Evolutionary conservation across 2,888 invertebrate genomes (phyloP).

Genomic region (Hirtodrosophila trivittata): DNA sequence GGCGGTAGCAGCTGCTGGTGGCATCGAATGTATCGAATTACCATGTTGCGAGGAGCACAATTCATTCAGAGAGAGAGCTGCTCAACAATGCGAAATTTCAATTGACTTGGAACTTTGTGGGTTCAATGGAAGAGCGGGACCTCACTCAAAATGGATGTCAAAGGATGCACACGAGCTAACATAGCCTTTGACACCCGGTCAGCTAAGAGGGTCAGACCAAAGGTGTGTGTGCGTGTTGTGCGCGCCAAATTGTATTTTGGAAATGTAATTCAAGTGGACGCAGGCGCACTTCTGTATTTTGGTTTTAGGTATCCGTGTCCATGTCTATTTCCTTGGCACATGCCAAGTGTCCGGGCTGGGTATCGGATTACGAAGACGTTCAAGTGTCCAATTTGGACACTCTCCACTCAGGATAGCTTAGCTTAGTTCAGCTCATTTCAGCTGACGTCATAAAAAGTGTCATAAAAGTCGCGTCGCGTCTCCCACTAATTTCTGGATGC

Average conservation of each 20-base stretch:
- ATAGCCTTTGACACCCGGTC: slow-evolving; percentile 69
- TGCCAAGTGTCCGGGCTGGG: slow-evolving; percentile 61
- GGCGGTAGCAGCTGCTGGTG: slow-evolving; percentile 32
- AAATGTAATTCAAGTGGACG: slow-evolving; percentile 74
- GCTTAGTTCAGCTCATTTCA: neutral
- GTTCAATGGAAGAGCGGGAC: slow-evolving; percentile 23
- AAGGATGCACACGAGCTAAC: slow-evolving; percentile 63
- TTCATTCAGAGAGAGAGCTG: no score
- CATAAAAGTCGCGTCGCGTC: slow-evolving; percentile 20
- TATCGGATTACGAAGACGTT: slow-evolving; percentile 66
- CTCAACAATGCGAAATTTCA: no score
- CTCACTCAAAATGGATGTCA: slow-evolving; percentile 44
- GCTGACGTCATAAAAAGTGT: slow-evolving; percentile 48
- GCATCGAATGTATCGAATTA: slow-evolving; percentile 59
- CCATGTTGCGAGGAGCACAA: slow-evolving; percentile 37
- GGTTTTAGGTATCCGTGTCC: slow-evolving; percentile 57
- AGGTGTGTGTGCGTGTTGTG: slow-evolving; percentile 28
- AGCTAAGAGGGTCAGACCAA: slow-evolving; percentile 26
- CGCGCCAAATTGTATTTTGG: slow-evolving; percentile 42
- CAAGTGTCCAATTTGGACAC: slow-evolving; percentile 43
- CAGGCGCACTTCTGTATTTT: slow-evolving; percentile 67
- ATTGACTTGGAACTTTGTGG: slow-evolving; percentile 65
- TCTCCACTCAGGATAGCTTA: slow-evolving; percentile 1
- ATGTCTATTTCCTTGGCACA: slow-evolving; percentile 73
- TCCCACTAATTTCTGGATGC: slow-evolving; percentile 29